These are phyloP conservation scores for Atherinosoma microstoma DNA, from an alignment of 2,797 vertebrate species.

Conservation along the genomic window DNA sequence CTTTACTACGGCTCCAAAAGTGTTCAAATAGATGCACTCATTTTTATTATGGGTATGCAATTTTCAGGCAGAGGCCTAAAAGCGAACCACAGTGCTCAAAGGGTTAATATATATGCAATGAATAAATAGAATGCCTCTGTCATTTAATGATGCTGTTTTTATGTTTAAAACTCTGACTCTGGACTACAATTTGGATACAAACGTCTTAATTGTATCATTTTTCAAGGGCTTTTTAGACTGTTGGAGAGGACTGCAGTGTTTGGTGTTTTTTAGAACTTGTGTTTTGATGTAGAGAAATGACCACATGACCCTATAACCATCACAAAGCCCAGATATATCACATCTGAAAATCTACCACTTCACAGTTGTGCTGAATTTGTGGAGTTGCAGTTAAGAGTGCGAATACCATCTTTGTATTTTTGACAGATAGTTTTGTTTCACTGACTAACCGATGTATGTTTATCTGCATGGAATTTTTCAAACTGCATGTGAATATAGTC, in stretches of 20 bases:
- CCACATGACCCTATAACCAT: not conserved
- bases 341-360: slow-evolving; percentile 12
- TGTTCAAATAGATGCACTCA: not conserved
- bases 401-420: not conserved
- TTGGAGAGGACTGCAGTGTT: not conserved
- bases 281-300: not conserved
- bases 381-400: not conserved
- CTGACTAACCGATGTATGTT: slow-evolving; percentile 9
- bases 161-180: too few relatives aligned
- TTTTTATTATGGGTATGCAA: too few relatives aligned
- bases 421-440: slow-evolving; percentile 6
- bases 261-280: not conserved
- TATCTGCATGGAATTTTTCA: slow-evolving; percentile 13
- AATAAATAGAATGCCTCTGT: too few relatives aligned
- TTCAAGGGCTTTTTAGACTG: too few relatives aligned
- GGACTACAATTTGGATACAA: not conserved
- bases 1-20: not conserved
- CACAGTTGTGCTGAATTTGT: not conserved
- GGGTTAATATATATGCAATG: too few relatives aligned
- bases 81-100: too few relatives aligned
- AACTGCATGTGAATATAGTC: slow-evolving; percentile 5
- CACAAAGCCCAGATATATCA: not conserved
- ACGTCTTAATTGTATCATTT: not conserved
- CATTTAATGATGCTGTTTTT: too few relatives aligned
- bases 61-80: too few relatives aligned